Evolutionary conservation across 2,113 vertebrate species (phyloP).

Genomic region (Varanus komodoensis): DNA sequence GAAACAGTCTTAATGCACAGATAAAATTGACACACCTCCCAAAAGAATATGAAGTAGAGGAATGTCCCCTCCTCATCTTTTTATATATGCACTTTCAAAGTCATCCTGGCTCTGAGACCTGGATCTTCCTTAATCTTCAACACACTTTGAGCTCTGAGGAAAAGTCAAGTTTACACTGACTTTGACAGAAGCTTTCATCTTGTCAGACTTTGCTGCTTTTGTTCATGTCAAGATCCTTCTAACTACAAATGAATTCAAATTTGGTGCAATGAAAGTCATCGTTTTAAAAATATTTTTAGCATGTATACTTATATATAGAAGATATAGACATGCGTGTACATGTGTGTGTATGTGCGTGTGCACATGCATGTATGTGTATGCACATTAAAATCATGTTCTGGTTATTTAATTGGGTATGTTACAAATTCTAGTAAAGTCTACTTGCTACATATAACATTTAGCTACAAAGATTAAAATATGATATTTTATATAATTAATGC

Average conservation of each 20-base stretch:
- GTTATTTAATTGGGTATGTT: neutral
- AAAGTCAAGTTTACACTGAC: slow-evolving; percentile 49
- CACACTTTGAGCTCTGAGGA: slow-evolving; percentile 51
- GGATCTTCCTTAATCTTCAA: slow-evolving; percentile 60
- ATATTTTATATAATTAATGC: neutral
- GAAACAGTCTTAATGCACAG: slow-evolving; percentile 38
- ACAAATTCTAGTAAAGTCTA: neutral
- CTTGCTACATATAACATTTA: neutral
- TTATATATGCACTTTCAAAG: slow-evolving; percentile 58
- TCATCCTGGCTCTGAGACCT: slow-evolving; percentile 45
- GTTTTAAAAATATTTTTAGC: neutral
- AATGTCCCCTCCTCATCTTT: neutral
- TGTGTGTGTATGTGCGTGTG: too few relatives aligned
- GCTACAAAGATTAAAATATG: accelerated
- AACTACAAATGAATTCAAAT: slow-evolving; percentile 47
- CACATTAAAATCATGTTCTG: neutral
- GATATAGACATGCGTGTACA: too few relatives aligned
- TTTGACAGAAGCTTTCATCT: slow-evolving; percentile 53
- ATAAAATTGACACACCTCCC: slow-evolving; percentile 46
- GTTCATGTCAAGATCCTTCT: slow-evolving; percentile 30
- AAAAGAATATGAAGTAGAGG: slow-evolving; percentile 47
- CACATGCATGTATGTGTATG: too few relatives aligned
- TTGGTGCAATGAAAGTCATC: slow-evolving; percentile 21
- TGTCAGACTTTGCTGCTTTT: slow-evolving; percentile 34
- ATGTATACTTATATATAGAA: neutral